A percentile compares a stretch with the other conserved stretches of the same genome.
phyloP scores from a whole-genome alignment of 2,797 vertebrate species.

The Vipera latastei region DNA sequence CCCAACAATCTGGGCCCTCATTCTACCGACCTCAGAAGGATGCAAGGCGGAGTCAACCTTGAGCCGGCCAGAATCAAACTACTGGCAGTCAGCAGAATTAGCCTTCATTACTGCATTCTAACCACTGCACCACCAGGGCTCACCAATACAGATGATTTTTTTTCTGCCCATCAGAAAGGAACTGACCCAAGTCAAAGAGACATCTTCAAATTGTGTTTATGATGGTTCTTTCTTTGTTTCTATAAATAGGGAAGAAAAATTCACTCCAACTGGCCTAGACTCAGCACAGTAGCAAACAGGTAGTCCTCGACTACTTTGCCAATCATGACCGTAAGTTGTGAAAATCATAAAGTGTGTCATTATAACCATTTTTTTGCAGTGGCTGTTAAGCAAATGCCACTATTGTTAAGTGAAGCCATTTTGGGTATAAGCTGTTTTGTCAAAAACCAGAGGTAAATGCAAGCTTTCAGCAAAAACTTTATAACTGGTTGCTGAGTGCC shows the following conservation, averaged over 20 bases:
- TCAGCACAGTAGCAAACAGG: neutral
- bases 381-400: neutral
- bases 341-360: neutral
- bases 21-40: neutral
- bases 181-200: neutral
- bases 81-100: neutral
- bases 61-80: neutral
- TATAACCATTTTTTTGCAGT: neutral
- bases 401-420: neutral
- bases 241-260: neutral
- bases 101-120: neutral
- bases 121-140: neutral
- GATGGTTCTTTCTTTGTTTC: neutral
- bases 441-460: neutral
- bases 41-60: neutral
- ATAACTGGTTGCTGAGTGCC: neutral
- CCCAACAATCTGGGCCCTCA: neutral
- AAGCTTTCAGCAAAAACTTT: neutral
- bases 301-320: neutral
- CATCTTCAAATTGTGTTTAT: neutral
- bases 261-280: neutral
- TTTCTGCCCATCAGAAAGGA: neutral
- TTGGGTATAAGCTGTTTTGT: neutral
- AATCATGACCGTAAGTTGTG: neutral
- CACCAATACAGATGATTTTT: neutral